Conservation (phyloP, 2,113 vertebrate species). For the Nematolebias whitei region DNA sequence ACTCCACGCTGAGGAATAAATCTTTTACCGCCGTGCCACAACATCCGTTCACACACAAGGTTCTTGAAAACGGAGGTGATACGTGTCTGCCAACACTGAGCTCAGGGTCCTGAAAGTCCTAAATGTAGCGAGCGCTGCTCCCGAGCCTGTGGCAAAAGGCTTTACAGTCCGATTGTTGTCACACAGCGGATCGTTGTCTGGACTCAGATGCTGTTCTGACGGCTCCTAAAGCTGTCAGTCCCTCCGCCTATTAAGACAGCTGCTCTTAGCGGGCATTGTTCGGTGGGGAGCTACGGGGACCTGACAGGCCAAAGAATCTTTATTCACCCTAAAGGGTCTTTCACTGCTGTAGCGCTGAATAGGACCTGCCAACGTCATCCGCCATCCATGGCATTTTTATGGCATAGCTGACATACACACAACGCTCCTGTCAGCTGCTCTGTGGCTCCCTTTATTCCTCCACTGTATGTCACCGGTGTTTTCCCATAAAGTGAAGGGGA, state of each 20-base stretch:
- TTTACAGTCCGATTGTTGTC: constrained; percentile 41
- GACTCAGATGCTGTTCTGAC: constrained; percentile 33
- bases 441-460: constrained; percentile 38
- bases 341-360: constrained; percentile 65
- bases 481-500: constrained; percentile 53
- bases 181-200: constrained; percentile 58
- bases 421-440: constrained; percentile 49
- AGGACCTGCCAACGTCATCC: constrained; percentile 73
- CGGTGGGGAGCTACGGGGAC: constrained; percentile 45
- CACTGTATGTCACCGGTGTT: constrained; percentile 63
- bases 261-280: constrained; percentile 70
- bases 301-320: constrained; percentile 72
- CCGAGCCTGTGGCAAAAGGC: constrained; percentile 39
- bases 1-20: constrained; percentile 28
- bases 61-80: constrained; percentile 31
- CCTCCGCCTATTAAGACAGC: constrained; percentile 76
- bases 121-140: constrained; percentile 43
- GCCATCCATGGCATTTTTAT: constrained; percentile 79
- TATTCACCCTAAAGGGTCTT: constrained; percentile 69
- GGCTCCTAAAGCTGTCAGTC: constrained; percentile 66
- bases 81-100: constrained; percentile 47
- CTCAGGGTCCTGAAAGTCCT: constrained; percentile 25
- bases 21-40: constrained; percentile 40
- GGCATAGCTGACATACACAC: constrained; percentile 72
- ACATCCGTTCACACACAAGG: constrained; percentile 64